Evolutionary conservation across 2,113 vertebrate species (phyloP), one percentile per base, ranked within the genome.

Genomic region (Tragelaphus scriptus): DNA sequence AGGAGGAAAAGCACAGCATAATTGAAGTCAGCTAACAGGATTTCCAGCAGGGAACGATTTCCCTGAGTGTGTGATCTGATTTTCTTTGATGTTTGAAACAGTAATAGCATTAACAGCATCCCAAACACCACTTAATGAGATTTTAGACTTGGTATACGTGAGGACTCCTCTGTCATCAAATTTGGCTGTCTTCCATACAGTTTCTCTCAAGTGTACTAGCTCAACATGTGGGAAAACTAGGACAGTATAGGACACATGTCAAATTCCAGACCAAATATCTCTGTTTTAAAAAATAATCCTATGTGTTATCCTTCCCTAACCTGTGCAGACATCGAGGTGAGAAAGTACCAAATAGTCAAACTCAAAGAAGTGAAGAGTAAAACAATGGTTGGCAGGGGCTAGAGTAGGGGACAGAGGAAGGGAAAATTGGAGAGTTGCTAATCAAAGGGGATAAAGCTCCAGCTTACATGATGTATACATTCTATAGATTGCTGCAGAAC

Each of bases 31-130:
- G 86, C 58, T 95, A 96, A 97, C 85, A 97, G 97, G 84, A 30
- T 97, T 91, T 97, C 93, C 94, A 93, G 94, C 96, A 90, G 97
- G 82, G 93, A 95, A 53, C 19, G 79, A 59, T 88, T 87, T 97
- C 80, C 93, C 68, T 19, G 90, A 51, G 91, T 28, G 88, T 91
- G 84, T 75, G 95, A 98, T 97, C 97, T 97, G 97, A 97, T 98
- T 98, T 90, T 63, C 97, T 96, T 94, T 97, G 97, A 98, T 96
- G 97, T 97, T 85, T 96, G 94, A 95, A 79, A 88, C 65, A 51
- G 92, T 96, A 97, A 98, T 94, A 86, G 81, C 92, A 92, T 98
- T 96, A 98, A 23, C 65, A 89, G 93, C 81, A 77, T 95, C 93
- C 94, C 95, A 90, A 95, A 92, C 51, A 71, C 82, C 53, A 40